A percentile compares a stretch with the other conserved stretches of the same genome.
These are phyloP conservation scores for Drosophila nikananu DNA, from an alignment of 1,140 invertebrate genomes.

Conservation along the genomic window DNA sequence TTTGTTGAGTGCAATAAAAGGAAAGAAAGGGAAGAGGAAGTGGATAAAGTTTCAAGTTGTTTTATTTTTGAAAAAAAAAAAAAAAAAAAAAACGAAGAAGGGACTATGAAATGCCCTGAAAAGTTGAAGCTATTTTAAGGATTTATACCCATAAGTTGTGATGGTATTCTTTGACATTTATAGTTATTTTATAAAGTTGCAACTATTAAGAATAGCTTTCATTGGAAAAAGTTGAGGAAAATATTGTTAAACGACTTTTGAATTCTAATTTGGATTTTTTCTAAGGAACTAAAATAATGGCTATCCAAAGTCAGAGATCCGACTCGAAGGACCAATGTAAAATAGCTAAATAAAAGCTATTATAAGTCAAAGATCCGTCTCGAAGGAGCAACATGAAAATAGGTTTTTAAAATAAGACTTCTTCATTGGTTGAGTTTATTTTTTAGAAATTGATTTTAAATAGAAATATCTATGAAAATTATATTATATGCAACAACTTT, in stretches of 20 bases:
- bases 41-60: conserved; percentile 36
- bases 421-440: too few relatives aligned
- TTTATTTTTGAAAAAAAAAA: not conserved
- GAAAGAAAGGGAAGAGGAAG: conserved; percentile 18
- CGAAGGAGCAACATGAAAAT: not conserved
- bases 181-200: not conserved
- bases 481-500: not conserved
- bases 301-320: not conserved
- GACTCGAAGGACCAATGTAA: not conserved
- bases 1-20: conserved; percentile 26
- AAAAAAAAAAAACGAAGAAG: not conserved
- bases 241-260: not conserved
- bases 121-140: not conserved
- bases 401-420: too few relatives aligned
- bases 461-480: too few relatives aligned
- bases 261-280: not conserved
- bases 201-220: not conserved
- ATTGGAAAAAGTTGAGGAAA: not conserved
- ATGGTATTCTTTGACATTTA: conserved; percentile 4
- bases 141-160: conserved; percentile 1
- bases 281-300: not conserved
- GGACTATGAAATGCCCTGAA: conserved; percentile 25
- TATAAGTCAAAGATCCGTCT: not conserved
- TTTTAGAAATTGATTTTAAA: too few relatives aligned
- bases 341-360: not conserved